Evolutionary conservation across 2,797 vertebrate species (phyloP), one percentile per base, ranked within the genome.

Genomic region (Sebastes dallii): DNA sequence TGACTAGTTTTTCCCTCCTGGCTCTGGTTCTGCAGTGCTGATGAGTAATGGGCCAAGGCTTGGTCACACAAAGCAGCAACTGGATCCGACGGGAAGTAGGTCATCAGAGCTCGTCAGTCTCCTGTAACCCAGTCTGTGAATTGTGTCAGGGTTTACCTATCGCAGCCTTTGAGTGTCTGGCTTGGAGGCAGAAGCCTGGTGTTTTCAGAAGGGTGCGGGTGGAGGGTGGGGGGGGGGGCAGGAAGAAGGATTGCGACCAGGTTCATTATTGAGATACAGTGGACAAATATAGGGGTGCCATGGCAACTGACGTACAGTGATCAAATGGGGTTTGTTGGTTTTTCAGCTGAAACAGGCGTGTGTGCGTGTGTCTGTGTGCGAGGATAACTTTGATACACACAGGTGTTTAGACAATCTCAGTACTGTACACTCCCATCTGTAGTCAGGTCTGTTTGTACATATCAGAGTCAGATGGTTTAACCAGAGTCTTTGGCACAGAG

Each of bases 371-470:
- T 81, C 58, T 87, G 81, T 80, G 62, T 81, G 83, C 30, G 12
- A 84, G 86, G 81, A 74, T 78, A 76, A 66, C 70, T 84, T 80
- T 84, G 56, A 81, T 90, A 87, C 83, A 88, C 84, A 86, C 76
- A 86, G 85, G 80, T 93, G 90, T 91, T 87, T 86, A 85, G 90
- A 93, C 92, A 90, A 91, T 93, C 92, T 91, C 91, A 87, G 90
- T 94, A 92, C 85, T 92, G 91, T 93, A 92, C 84, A 72, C 89
- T 85, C 86, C 75, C 89, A 90, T 87, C 75, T 89, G 80, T 78
- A 84, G 88, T 88, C 91, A 93, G 91, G 91, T 93, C 87, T 93
- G 86, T 90, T 86, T 92, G 93, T 93, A 90, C 91, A 92, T 93
- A 91, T 94, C 89, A 83, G 82, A 78, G 83, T 87, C 83, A 66